Evolutionary conservation across 2,113 vertebrate genomes (phyloP), one percentile per base, ranked within the genome.

Genomic region (Scolopax mira): DNA sequence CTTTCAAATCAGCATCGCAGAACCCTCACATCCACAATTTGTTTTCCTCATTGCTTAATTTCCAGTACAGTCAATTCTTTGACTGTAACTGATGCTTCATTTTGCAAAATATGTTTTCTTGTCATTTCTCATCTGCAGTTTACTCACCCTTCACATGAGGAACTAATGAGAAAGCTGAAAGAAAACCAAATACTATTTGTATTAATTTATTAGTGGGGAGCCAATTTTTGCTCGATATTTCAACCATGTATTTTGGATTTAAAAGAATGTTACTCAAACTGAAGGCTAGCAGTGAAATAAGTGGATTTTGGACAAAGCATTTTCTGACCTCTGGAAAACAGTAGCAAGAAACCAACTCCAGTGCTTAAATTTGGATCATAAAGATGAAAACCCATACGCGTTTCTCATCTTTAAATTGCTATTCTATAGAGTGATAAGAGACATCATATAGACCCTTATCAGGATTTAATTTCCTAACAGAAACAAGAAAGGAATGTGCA

Each of bases 401-500:
- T 74, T 93, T 88, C 55, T 88, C 48, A 39, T 77, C 88, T 89
- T 80, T 79, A 77, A 96, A 91, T 62, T 95, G 51, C 61, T 79
- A 19, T 58, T 94, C 55, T 28, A n/a, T 51, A 44, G 54, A 84
- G 67, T 15, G 55, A 90, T 94, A 89, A 89, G 51, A 83, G 27
- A 88, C 74, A 85, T 41, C 91, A 52, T 88, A 67, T 30, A 88
- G 89, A 93, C 83, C 24, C 58, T 90, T 89, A 94, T 70, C 91
- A 78, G 88, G 55, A 94, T 91, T 94, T 96, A 82, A 91, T 92
- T 95, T 96, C 79, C 85, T 74, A 90, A 28, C 79, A 74, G 85
- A 95, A 96, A 92, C 64, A 70, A 90, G 88, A 79, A 81, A 92
- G 75, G 60, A 92, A 88, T 27, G 61, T 84, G 69, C 73, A 95